Conservation (phyloP, 2,888 invertebrate species). For the Stenodera caucasica region DNA sequence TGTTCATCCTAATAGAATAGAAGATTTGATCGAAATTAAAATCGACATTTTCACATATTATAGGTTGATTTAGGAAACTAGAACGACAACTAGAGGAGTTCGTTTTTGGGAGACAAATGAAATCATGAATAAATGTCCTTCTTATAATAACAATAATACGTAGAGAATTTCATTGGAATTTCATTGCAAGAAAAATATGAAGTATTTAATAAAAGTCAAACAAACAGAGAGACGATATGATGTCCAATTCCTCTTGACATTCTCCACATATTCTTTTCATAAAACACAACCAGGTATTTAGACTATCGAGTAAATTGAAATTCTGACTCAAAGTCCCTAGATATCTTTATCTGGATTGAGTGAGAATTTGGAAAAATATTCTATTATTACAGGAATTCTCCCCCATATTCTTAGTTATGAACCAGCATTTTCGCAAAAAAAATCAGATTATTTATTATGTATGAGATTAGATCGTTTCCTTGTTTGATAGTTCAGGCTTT, state of each 20-base stretch:
- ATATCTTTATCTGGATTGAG: too few species aligned
- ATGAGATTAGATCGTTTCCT: too few species aligned
- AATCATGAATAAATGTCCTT: constrained; percentile 1
- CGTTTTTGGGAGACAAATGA: too few species aligned
- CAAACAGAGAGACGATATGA: not conserved
- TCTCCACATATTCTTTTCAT: not conserved
- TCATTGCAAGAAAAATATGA: not conserved
- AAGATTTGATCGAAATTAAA: constrained; percentile 5
- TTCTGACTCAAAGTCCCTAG: too few species aligned
- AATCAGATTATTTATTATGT: too few species aligned
- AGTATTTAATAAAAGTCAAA: constrained; percentile 6
- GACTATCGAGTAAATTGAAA: not conserved
- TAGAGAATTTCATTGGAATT: not conserved
- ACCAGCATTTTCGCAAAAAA: too few species aligned
- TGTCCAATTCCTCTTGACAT: not conserved
- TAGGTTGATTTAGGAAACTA: not conserved
- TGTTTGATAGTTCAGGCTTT: too few species aligned
- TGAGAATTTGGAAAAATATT: too few species aligned
- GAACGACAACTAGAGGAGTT: too few species aligned
- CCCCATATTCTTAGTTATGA: too few species aligned
- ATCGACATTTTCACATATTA: not conserved
- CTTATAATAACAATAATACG: not conserved
- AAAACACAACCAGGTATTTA: not conserved
- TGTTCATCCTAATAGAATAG: too few species aligned
- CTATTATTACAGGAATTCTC: too few species aligned